phyloP scores from a whole-genome alignment of 2,113 vertebrate genomes.

The Atlantisia rogersi region DNA sequence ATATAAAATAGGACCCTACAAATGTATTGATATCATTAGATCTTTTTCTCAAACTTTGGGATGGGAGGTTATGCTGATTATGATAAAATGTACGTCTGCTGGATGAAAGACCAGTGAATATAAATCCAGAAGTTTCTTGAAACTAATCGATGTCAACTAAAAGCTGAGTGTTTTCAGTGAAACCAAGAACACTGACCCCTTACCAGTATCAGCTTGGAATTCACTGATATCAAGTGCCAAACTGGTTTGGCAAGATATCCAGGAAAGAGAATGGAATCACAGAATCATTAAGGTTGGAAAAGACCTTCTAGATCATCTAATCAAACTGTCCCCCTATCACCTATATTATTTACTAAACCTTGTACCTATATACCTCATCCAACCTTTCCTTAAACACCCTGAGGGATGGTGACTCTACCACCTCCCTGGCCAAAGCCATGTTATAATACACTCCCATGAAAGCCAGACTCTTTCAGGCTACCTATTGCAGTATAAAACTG shows the following conservation, averaged over 20 bases:
- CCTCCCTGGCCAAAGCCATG: not conserved
- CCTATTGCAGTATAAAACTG: not conserved
- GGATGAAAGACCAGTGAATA: not conserved
- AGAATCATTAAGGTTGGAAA: too few species aligned
- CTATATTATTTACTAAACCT: too few species aligned
- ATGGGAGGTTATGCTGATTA: not conserved
- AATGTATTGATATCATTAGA: not conserved
- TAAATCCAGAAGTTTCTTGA: not conserved
- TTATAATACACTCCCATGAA: not conserved
- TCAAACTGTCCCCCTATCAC: too few species aligned
- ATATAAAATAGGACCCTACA: not conserved
- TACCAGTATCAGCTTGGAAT: not conserved
- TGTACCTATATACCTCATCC: too few species aligned
- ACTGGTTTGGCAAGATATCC: not conserved
- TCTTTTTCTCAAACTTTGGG: not conserved
- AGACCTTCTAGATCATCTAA: too few species aligned
- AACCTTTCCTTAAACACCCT: too few species aligned
- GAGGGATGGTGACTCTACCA: too few species aligned
- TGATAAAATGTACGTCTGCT: not conserved
- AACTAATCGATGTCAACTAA: not conserved
- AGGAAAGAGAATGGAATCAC: not conserved
- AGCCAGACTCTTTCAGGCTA: not conserved
- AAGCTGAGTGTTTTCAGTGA: not conserved
- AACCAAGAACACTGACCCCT: not conserved
- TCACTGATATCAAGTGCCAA: not conserved